A percentile compares a stretch with the other conserved stretches of the same genome.
These are phyloP conservation scores for Pseudocheirus occidentalis DNA, from an alignment of 2,797 vertebrate species.

Conservation along the genomic window DNA sequence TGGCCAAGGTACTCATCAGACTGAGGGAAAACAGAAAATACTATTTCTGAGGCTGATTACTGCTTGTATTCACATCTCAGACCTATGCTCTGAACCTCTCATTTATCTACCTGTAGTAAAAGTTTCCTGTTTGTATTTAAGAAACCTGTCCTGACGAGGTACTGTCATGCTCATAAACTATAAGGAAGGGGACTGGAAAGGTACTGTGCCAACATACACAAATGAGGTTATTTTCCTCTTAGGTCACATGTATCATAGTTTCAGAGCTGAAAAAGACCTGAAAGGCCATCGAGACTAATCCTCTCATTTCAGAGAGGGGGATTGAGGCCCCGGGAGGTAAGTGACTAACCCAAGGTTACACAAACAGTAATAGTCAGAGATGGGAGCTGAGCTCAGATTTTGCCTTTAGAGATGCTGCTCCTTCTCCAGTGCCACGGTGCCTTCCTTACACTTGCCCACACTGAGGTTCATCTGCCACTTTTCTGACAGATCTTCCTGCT, in stretches of 20 bases:
- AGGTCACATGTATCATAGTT: not conserved
- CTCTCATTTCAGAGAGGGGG: not conserved
- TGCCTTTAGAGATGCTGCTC: not conserved
- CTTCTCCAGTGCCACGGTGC: not conserved
- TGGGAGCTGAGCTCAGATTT: not conserved
- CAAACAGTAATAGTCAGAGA: not conserved
- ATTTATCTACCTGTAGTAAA: not conserved
- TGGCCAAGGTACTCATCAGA: too few species aligned
- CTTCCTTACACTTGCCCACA: not conserved
- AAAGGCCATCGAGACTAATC: not conserved
- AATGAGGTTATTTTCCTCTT: not conserved
- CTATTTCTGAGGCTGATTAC: too few species aligned
- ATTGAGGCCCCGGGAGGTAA: not conserved
- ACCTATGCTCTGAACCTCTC: not conserved
- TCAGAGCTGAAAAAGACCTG: not conserved
- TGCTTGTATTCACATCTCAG: not conserved
- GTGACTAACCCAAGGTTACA: not conserved
- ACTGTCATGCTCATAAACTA: not conserved
- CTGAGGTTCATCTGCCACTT: not conserved
- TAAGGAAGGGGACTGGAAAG: not conserved
- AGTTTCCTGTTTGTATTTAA: not conserved
- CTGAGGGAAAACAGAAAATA: too few species aligned
- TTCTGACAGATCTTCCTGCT: not conserved
- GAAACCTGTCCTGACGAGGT: not conserved
- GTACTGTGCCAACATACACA: not conserved